Conservation (phyloP, 2,797 vertebrate species). For the Siniperca undulata region DNA sequence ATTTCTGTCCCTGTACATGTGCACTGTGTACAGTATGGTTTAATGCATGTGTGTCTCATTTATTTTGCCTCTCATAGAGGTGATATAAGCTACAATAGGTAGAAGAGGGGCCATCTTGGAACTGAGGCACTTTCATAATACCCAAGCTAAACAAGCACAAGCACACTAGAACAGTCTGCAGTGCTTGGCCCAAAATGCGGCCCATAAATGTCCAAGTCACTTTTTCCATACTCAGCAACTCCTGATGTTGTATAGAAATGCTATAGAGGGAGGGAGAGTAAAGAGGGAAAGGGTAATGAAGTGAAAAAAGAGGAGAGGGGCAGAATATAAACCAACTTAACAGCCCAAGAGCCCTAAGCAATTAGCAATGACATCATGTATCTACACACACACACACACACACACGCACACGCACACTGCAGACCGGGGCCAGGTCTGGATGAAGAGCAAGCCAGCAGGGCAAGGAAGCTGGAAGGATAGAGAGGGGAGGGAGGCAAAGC, state of each 20-base stretch:
- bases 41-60: not conserved
- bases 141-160: constrained; percentile 62
- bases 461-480: constrained; percentile 37
- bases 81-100: constrained; percentile 19
- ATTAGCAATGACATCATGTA: constrained; percentile 75
- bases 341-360: constrained; percentile 58
- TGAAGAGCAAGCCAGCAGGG: constrained; percentile 38
- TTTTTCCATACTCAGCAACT: constrained; percentile 84
- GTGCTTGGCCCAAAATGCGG: constrained; percentile 66
- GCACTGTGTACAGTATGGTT: not conserved
- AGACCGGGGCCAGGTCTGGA: constrained; percentile 53
- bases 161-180: constrained; percentile 59
- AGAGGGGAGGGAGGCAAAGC: constrained; percentile 28
- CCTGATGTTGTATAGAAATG: constrained; percentile 66
- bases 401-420: constrained; percentile 38
- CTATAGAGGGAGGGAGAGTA: constrained; percentile 42
- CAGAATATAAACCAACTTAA: constrained; percentile 67
- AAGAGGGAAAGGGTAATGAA: constrained; percentile 44
- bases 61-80: constrained; percentile 41
- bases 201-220: constrained; percentile 78
- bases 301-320: constrained; percentile 39
- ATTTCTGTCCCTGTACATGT: constrained; percentile 30
- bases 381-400: constrained; percentile 18
- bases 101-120: constrained; percentile 52
- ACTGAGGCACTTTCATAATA: constrained; percentile 51